phyloP scores from a whole-genome alignment of 92 coral and sea anemone species.

The Porites cylindrica region DNA sequence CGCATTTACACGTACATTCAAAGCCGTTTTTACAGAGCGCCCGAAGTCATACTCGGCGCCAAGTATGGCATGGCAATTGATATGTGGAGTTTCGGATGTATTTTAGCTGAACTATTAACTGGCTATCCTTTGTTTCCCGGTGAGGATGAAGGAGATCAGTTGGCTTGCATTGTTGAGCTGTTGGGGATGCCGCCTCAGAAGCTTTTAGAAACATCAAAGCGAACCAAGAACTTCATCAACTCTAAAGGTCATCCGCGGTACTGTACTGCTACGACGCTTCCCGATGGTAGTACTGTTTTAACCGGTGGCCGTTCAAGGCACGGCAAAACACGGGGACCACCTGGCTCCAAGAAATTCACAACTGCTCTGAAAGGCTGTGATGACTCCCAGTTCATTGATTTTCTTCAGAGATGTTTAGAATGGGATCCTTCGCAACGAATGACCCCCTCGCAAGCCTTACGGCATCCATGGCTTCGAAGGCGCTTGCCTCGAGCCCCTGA shows the following conservation, averaged over 20 bases:
- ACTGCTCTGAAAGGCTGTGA: conserved; percentile 96
- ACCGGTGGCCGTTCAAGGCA: conserved; percentile 99
- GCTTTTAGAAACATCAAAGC: conserved; percentile 88
- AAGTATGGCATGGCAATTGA: conserved; percentile 97
- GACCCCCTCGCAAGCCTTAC: conserved; percentile 96
- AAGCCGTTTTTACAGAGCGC: conserved; percentile 98
- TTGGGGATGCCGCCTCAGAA: conserved; percentile 90
- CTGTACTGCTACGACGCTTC: conserved; percentile 92
- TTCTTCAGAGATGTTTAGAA: conserved; percentile 90
- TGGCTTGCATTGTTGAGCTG: conserved; percentile 97
- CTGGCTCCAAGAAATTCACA: conserved; percentile 84
- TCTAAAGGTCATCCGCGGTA: conserved; percentile 98
- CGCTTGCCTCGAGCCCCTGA: conserved; percentile 98
- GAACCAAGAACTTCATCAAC: conserved; percentile 92
- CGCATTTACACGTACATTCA: conserved; percentile 97
- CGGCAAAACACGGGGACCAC: conserved; percentile 97
- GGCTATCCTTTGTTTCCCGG: conserved; percentile 99
- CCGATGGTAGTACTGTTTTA: conserved; percentile 92
- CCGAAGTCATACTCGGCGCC: conserved; percentile 97
- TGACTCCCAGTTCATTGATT: conserved; percentile 91
- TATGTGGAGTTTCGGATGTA: conserved; percentile 99
- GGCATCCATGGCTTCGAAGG: conserved; percentile 96
- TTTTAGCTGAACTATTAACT: conserved; percentile 95
- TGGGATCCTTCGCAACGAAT: conserved; percentile 97
- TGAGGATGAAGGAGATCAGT: conserved; percentile 98